A percentile compares a stretch with the other conserved stretches of the same genome.
phyloP scores from a whole-genome alignment of 2,797 vertebrate genomes.

The Numenius phaeopus region DNA sequence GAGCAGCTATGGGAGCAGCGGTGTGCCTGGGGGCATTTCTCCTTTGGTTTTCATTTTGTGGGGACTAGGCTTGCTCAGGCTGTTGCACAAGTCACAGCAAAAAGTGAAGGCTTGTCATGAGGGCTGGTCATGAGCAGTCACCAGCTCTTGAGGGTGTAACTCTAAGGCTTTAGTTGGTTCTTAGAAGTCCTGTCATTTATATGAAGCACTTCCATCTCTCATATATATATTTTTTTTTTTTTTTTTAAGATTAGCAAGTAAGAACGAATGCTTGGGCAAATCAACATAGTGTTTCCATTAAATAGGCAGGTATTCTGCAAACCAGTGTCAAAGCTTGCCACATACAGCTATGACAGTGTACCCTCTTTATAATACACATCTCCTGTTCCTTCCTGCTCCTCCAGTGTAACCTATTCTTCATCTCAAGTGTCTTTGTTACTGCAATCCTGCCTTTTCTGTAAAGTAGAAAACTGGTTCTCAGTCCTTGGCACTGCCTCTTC shows the following conservation, averaged over 20 bases:
- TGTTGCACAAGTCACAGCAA: background rate
- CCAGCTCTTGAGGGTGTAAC: background rate
- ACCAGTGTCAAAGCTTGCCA: background rate
- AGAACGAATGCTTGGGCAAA: background rate
- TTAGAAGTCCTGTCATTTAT: background rate
- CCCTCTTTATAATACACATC: accelerated
- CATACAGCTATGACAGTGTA: background rate
- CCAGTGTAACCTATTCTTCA: background rate
- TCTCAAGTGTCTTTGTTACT: background rate
- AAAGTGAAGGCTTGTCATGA: background rate
- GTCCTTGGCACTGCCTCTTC: background rate
- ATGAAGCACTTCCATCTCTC: background rate
- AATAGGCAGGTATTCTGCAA: background rate
- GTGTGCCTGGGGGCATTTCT: background rate
- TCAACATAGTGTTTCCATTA: background rate
- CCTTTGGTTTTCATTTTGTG: background rate
- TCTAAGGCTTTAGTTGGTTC: background rate
- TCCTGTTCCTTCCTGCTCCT: background rate
- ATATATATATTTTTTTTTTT: background rate
- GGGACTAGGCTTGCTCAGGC: background rate
- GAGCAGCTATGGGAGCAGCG: background rate
- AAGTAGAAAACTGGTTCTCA: background rate
- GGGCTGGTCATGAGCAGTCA: background rate
- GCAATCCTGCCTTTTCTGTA: background rate
- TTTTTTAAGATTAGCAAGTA: background rate